phyloP scores from a whole-genome alignment of 2,113 vertebrate genomes.

The Mobula hypostoma region DNA sequence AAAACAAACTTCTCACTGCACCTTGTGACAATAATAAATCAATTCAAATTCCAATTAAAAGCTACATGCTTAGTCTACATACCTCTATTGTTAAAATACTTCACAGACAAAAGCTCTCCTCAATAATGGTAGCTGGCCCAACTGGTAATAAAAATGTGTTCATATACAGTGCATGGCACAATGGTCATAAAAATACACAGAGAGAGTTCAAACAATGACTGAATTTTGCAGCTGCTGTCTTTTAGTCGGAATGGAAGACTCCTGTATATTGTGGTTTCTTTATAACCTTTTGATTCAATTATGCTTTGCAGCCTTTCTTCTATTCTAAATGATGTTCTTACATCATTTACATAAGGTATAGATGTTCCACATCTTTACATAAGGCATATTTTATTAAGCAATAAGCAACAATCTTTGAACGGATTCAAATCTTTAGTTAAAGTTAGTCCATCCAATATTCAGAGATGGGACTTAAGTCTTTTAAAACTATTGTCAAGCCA shows the following conservation, averaged over 20 bases:
- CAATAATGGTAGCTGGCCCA: too few relatives aligned
- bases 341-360: neutral
- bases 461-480: neutral
- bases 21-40: too few relatives aligned
- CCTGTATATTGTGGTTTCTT: neutral
- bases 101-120: too few relatives aligned
- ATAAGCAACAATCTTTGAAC: neutral
- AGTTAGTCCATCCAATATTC: neutral
- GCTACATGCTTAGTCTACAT: too few relatives aligned
- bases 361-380: neutral
- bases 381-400: neutral
- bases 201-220: too few relatives aligned
- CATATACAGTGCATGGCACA: too few relatives aligned
- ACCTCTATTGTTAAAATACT: too few relatives aligned
- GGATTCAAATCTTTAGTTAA: neutral
- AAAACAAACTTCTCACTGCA: too few relatives aligned
- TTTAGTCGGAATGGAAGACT: neutral
- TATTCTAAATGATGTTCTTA: neutral
- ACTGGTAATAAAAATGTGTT: too few relatives aligned
- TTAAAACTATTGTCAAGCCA: neutral
- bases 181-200: too few relatives aligned
- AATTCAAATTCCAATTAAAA: too few relatives aligned
- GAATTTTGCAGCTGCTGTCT: too few relatives aligned
- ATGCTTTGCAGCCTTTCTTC: neutral
- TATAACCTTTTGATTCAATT: neutral